phyloP scores from a whole-genome alignment of 2,888 invertebrate species.

The Polia nebulosa region DNA sequence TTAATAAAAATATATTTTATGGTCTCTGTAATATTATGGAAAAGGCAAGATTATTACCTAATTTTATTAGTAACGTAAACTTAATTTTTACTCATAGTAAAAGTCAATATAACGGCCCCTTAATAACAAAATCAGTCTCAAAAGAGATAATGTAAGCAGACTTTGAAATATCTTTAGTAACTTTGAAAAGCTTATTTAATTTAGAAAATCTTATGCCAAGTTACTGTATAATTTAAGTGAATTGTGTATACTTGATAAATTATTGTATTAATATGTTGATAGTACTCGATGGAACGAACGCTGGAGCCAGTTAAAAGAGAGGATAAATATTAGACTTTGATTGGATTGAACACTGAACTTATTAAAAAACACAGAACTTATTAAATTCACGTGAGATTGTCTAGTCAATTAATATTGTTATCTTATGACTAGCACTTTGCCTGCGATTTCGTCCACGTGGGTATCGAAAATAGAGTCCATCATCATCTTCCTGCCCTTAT shows the following conservation, averaged over 20 bases:
- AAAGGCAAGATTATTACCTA: background rate
- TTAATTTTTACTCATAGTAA: background rate
- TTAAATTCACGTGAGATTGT: background rate
- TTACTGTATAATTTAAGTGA: constrained; percentile 47
- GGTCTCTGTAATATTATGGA: background rate
- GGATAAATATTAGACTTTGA: background rate
- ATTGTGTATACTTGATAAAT: constrained; percentile 39
- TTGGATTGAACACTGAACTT: background rate
- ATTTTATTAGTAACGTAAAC: background rate
- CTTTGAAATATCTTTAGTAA: constrained; percentile 41
- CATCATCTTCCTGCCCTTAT: too few species aligned
- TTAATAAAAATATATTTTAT: too few species aligned
- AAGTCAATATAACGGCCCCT: background rate
- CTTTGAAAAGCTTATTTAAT: constrained; percentile 43
- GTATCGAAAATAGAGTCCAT: too few species aligned
- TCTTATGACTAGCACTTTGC: too few species aligned
- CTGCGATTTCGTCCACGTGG: too few species aligned
- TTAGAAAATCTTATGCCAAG: constrained; percentile 37
- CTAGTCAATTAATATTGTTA: background rate
- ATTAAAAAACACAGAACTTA: background rate
- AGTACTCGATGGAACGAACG: background rate
- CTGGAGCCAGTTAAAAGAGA: background rate
- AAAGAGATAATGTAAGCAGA: constrained; percentile 17
- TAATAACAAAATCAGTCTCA: constrained; percentile 18
- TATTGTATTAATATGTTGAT: constrained; percentile 21